These are phyloP conservation scores for Melitaea cinxia DNA, from an alignment of 1,140 invertebrate genomes.

Conservation along the genomic window DNA sequence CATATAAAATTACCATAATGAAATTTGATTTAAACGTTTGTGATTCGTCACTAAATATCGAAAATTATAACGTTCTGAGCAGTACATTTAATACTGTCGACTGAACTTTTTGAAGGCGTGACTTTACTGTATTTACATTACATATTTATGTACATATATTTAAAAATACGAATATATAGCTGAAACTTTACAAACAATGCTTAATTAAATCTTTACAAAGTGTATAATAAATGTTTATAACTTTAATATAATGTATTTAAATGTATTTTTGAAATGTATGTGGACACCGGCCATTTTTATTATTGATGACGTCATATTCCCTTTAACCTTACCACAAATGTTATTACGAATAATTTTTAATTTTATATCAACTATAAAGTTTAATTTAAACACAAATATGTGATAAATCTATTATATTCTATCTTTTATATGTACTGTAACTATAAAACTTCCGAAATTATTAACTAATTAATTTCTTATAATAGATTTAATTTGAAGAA, in stretches of 20 bases:
- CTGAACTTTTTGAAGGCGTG: neutral
- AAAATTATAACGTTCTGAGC: neutral
- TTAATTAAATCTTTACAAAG: neutral
- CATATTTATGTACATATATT: neutral
- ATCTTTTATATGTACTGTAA: too few species aligned
- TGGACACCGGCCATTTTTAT: neutral
- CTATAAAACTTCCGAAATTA: too few species aligned
- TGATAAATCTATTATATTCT: too few species aligned
- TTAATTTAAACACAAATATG: too few species aligned
- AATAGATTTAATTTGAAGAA: too few species aligned
- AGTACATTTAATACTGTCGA: neutral
- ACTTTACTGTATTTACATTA: neutral
- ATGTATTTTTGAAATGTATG: neutral
- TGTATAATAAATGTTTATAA: neutral
- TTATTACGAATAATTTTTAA: too few species aligned
- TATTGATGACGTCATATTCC: neutral
- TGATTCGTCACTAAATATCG: neutral
- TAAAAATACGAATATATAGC: neutral
- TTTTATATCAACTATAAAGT: too few species aligned
- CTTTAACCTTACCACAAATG: too few species aligned
- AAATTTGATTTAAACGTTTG: neutral
- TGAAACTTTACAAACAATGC: neutral
- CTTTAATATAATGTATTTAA: neutral
- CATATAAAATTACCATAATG: too few species aligned
- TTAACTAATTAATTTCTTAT: too few species aligned